phyloP scores from a whole-genome alignment of 2,113 vertebrate species.

The Calypte anna region DNA sequence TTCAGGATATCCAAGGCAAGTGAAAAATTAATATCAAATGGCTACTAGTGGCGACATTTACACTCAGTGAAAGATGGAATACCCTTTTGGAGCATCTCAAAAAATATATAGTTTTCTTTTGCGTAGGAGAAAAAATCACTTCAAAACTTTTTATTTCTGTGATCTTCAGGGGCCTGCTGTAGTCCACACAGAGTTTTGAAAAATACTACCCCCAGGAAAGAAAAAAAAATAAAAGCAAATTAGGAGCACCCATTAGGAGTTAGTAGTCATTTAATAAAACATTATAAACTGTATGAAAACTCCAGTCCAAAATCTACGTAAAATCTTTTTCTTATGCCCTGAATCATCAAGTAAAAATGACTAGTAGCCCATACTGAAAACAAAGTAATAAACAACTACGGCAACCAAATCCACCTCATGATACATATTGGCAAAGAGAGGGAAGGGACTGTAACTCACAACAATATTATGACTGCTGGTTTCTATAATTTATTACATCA shows the following conservation, averaged over 20 bases:
- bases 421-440: neutral
- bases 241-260: neutral
- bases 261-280: neutral
- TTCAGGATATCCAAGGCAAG: neutral
- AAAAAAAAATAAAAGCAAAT: neutral
- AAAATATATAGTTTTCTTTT: neutral
- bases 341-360: neutral
- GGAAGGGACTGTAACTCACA: neutral
- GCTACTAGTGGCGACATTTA: neutral
- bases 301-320: neutral
- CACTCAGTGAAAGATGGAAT: neutral
- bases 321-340: neutral
- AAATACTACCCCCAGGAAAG: neutral
- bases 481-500: neutral
- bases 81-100: neutral
- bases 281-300: neutral
- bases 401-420: neutral
- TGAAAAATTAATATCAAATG: neutral
- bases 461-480: neutral
- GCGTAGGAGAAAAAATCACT: neutral
- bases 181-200: neutral
- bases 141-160: neutral
- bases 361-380: neutral
- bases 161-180: neutral
- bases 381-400: fast-evolving